Percentiles rank a stretch among this genome's conserved stretches.
These are phyloP conservation scores for Pyrochroa serraticornis DNA, from an alignment of 2,888 invertebrate genomes.

Conservation along the genomic window DNA sequence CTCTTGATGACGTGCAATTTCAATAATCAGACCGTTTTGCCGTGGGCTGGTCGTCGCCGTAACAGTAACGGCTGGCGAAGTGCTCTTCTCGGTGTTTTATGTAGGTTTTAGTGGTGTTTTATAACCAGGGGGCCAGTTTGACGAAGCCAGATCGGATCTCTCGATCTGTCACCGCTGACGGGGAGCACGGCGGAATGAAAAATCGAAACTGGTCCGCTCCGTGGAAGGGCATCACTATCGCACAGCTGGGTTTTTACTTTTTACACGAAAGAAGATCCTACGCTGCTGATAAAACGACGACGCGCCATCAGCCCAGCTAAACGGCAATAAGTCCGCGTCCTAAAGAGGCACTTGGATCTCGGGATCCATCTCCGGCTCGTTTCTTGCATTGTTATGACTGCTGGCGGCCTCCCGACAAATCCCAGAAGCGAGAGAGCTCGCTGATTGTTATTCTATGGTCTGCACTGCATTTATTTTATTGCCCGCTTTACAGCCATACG, in stretches of 20 bases:
- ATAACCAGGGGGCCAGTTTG: slow-evolving; percentile 38
- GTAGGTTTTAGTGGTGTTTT: slow-evolving; percentile 41
- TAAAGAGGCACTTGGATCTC: slow-evolving; percentile 27
- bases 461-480: slow-evolving; percentile 48
- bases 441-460: slow-evolving; percentile 49
- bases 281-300: slow-evolving; percentile 24
- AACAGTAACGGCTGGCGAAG: slow-evolving; percentile 39
- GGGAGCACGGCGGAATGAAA: slow-evolving; percentile 18
- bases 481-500: slow-evolving; percentile 46
- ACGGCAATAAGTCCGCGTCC: slow-evolving; percentile 32
- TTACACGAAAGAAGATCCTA: slow-evolving; percentile 26
- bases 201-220: slow-evolving; percentile 18
- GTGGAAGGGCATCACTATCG: no score
- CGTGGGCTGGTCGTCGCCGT: slow-evolving; percentile 37
- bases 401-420: slow-evolving; percentile 5
- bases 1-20: slow-evolving; percentile 42
- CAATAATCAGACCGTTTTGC: slow-evolving; percentile 45
- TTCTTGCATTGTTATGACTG: slow-evolving; percentile 33
- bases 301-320: slow-evolving; percentile 17
- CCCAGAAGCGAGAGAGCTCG: slow-evolving; percentile 26
- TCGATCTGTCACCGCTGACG: slow-evolving; percentile 15
- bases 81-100: slow-evolving; percentile 46
- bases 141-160: slow-evolving; percentile 25
- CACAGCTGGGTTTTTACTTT: not conserved
- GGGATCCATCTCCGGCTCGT: slow-evolving; percentile 33